phyloP scores from a whole-genome alignment of 2,888 invertebrate species.

The Caenorhabditis virilis region DNA sequence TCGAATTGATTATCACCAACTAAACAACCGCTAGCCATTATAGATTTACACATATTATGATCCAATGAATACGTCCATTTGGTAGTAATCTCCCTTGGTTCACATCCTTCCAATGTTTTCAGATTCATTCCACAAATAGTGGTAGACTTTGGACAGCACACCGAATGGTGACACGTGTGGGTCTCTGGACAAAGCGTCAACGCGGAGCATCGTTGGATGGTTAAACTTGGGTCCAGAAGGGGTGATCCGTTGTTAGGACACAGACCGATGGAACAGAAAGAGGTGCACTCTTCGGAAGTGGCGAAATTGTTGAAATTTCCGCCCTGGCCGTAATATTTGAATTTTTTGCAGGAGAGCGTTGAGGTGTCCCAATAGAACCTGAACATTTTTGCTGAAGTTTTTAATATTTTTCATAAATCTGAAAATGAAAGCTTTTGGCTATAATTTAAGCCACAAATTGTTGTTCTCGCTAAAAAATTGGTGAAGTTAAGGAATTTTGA shows the following conservation, averaged over 20 bases:
- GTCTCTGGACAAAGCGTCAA: constrained; percentile 51
- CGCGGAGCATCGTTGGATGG: constrained; percentile 41
- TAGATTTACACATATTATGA: constrained; percentile 47
- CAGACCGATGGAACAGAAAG: constrained; percentile 50
- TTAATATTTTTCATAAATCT: too few species aligned
- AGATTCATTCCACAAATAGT: constrained; percentile 18
- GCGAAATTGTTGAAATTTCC: constrained; percentile 66
- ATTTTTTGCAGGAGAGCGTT: constrained; percentile 45
- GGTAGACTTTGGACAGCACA: constrained; percentile 56
- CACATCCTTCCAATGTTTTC: constrained; percentile 7
- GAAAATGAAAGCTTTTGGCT: too few species aligned
- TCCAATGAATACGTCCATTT: constrained; percentile 34
- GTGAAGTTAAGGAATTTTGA: not conserved
- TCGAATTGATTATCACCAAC: constrained; percentile 57
- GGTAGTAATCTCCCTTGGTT: constrained; percentile 12
- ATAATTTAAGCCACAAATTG: too few species aligned
- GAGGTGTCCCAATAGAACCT: constrained; percentile 54
- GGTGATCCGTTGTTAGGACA: constrained; percentile 42
- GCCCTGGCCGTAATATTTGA: constrained; percentile 61
- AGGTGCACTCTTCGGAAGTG: constrained; percentile 47
- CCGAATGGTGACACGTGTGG: constrained; percentile 50
- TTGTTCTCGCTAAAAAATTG: too few species aligned
- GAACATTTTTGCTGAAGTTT: too few species aligned
- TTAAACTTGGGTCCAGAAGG: constrained; percentile 35
- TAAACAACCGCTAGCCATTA: constrained; percentile 47